Evolutionary conservation across 2,888 invertebrate species (phyloP).

Genomic region (Hirtodrosophila alboralis): DNA sequence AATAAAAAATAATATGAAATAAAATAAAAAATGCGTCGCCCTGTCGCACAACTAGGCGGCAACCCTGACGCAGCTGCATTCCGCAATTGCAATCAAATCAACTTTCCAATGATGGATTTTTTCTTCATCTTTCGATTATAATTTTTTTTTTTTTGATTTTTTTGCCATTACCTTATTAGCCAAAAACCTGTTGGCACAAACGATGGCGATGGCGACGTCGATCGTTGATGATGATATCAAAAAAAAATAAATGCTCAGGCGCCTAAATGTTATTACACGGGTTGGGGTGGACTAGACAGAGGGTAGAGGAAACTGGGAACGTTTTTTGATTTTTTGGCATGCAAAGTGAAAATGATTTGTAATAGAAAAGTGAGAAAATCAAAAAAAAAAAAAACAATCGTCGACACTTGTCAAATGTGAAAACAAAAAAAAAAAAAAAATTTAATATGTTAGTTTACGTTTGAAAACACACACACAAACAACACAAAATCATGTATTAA

Average conservation of each 20-base stretch:
- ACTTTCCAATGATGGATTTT: constrained; percentile 81
- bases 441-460: too few relatives aligned
- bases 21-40: constrained; percentile 64
- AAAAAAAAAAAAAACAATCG: constrained; percentile 16
- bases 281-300: not conserved
- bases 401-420: constrained; percentile 11
- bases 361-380: constrained; percentile 27
- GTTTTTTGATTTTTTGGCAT: constrained; percentile 18
- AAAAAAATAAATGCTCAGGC: constrained; percentile 42
- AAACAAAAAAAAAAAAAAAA: constrained; percentile 6
- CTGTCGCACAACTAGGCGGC: constrained; percentile 71
- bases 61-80: constrained; percentile 70
- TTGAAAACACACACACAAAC: not conserved
- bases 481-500: not conserved
- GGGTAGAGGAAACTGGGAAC: too few relatives aligned
- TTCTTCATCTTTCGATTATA: constrained; percentile 59
- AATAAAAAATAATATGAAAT: constrained; percentile 3
- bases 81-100: constrained; percentile 75
- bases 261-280: constrained; percentile 44
- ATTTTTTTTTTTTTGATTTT: constrained; percentile 45
- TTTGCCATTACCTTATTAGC: constrained; percentile 68
- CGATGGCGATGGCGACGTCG: constrained; percentile 17
- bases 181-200: constrained; percentile 59
- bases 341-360: constrained; percentile 65
- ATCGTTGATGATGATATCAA: constrained; percentile 31